phyloP scores from a whole-genome alignment of 2,888 invertebrate genomes.

The Slavum lentiscoides region DNA sequence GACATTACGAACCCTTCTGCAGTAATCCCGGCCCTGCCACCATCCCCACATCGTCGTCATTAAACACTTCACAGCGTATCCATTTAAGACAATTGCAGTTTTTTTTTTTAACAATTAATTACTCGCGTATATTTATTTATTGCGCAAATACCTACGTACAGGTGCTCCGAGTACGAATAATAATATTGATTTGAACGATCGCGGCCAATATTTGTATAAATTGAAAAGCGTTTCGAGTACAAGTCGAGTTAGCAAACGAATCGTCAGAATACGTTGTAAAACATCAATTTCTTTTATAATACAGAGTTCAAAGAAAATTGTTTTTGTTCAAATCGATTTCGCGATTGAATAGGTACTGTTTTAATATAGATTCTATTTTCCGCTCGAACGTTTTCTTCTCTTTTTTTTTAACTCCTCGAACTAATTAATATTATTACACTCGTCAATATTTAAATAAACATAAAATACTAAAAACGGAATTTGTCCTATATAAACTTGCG shows the following conservation, averaged over 20 bases:
- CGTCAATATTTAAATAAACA: not conserved
- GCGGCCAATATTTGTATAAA: too few relatives aligned
- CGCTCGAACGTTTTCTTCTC: not conserved
- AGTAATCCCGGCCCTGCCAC: not conserved
- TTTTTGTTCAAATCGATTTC: not conserved
- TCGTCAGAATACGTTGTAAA: not conserved
- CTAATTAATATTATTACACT: not conserved
- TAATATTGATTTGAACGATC: too few relatives aligned
- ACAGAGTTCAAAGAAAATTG: not conserved
- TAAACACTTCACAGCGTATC: too few relatives aligned
- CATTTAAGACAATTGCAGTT: too few relatives aligned
- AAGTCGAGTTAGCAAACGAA: too few relatives aligned
- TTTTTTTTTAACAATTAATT: too few relatives aligned
- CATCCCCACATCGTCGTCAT: too few relatives aligned
- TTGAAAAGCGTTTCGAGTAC: too few relatives aligned
- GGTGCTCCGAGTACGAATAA: too few relatives aligned
- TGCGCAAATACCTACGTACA: too few relatives aligned
- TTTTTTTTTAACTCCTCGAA: not conserved
- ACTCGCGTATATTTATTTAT: too few relatives aligned
- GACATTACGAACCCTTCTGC: slow-evolving; percentile 25
- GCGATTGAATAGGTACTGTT: too few relatives aligned
- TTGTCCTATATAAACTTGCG: not conserved
- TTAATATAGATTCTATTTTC: not conserved
- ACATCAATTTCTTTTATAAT: not conserved
- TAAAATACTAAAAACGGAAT: not conserved